These are phyloP conservation scores for Hiodon alosoides DNA, from an alignment of 2,113 vertebrate species.

Conservation along the genomic window DNA sequence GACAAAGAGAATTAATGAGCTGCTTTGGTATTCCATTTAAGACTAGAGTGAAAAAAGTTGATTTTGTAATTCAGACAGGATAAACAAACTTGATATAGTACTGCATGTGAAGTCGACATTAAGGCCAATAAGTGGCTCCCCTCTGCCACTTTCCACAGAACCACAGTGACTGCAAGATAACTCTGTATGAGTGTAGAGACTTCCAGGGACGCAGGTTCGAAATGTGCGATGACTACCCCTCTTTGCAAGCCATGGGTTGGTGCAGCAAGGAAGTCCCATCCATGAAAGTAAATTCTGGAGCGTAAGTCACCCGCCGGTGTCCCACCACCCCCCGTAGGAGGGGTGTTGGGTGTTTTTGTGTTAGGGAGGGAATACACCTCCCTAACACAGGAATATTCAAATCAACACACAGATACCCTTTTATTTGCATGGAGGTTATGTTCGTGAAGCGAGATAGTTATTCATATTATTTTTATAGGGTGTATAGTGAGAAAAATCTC, in stretches of 20 bases:
- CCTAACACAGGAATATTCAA: neutral
- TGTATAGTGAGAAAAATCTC: too few species aligned
- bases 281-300: constrained; percentile 88
- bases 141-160: constrained; percentile 59
- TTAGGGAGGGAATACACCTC: too few species aligned
- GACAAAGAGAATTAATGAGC: too few species aligned
- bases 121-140: neutral
- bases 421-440: too few species aligned
- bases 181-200: constrained; percentile 84
- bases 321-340: neutral
- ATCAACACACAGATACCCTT: neutral
- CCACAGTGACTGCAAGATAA: constrained; percentile 91
- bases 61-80: too few species aligned
- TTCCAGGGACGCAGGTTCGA: constrained; percentile 93
- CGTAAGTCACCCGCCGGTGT: constrained; percentile 65
- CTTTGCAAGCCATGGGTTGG: constrained; percentile 95
- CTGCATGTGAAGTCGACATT: too few species aligned
- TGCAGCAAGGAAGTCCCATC: constrained; percentile 89
- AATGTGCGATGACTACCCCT: constrained; percentile 88
- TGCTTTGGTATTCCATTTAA: too few species aligned
- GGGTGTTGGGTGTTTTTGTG: too few species aligned
- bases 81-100: too few species aligned
- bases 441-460: too few species aligned
- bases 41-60: too few species aligned
- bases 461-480: too few species aligned